Conservation (phyloP, 2,113 vertebrate genomes). For the Uropsilus gracilis region DNA sequence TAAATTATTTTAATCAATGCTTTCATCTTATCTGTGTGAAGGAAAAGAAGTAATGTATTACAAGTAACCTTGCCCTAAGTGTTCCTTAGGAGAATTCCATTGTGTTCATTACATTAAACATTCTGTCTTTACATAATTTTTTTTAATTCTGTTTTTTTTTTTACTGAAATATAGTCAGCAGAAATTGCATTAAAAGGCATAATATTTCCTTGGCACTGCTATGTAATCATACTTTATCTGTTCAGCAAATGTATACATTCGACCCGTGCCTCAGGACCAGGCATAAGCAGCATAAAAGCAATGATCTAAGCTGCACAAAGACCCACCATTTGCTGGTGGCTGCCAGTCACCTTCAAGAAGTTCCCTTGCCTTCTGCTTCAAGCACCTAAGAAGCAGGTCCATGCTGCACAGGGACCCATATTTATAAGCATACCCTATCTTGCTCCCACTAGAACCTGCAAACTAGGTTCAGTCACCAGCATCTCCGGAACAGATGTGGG, state of each 20-base stretch:
- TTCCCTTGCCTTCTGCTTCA: too few species aligned
- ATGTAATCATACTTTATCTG: not conserved
- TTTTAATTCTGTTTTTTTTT: conserved; percentile 31
- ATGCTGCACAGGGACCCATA: too few species aligned
- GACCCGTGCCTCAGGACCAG: too few species aligned
- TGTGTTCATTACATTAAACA: not conserved
- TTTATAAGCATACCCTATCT: too few species aligned
- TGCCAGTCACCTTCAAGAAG: too few species aligned
- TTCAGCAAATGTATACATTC: not conserved
- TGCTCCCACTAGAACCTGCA: too few species aligned
- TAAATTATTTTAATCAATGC: conserved; percentile 6
- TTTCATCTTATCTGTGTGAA: conserved; percentile 16
- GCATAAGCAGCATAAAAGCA: too few species aligned
- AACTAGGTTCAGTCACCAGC: too few species aligned
- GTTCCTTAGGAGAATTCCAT: not conserved
- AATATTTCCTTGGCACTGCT: conserved; percentile 11
- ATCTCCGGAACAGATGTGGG: too few species aligned
- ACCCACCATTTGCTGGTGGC: too few species aligned
- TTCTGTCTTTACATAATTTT: not conserved
- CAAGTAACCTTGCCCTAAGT: not conserved
- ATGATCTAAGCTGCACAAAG: too few species aligned
- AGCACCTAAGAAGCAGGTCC: too few species aligned
- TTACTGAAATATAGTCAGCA: conserved; percentile 26
- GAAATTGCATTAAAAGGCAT: conserved; percentile 10
- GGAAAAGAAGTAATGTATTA: not conserved